Evolutionary conservation across 2,888 invertebrate genomes (phyloP).

Genomic region (Blastobasis adustella): DNA sequence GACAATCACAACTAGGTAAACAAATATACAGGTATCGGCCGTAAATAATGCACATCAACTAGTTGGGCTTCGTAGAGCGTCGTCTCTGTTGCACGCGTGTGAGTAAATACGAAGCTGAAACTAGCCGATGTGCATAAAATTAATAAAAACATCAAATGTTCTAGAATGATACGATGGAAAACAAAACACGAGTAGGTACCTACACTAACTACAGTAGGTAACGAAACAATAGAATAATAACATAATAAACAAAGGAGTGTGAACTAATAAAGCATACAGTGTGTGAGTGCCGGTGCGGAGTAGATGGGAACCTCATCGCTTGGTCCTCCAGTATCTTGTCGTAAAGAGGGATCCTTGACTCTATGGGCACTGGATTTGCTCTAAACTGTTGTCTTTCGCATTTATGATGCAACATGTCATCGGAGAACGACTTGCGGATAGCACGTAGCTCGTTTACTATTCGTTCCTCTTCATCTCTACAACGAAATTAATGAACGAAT

Average conservation of each 20-base stretch:
- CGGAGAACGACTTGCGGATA: conserved; percentile 63
- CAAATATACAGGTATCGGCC: too few species aligned
- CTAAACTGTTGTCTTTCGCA: conserved; percentile 71
- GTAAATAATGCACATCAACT: too few species aligned
- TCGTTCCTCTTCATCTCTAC: conserved; percentile 79
- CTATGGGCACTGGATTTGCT: conserved; percentile 79
- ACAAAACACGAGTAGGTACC: too few species aligned
- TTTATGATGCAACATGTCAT: conserved; percentile 60
- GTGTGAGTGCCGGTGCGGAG: conserved; percentile 21
- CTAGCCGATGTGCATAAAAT: too few species aligned
- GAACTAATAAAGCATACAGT: conserved; percentile 40
- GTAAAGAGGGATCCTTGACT: conserved; percentile 81
- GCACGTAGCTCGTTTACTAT: conserved; percentile 67
- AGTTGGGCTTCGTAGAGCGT: too few species aligned
- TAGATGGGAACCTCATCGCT: conserved; percentile 76
- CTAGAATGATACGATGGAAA: too few species aligned
- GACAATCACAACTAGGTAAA: too few species aligned
- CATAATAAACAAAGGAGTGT: conserved; percentile 14
- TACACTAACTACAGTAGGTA: neutral
- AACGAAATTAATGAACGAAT: conserved; percentile 23
- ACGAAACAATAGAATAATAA: neutral
- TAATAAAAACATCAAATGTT: too few species aligned
- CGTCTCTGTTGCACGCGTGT: too few species aligned
- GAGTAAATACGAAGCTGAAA: too few species aligned
- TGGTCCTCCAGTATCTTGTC: conserved; percentile 83